phyloP scores from a whole-genome alignment of 2,888 invertebrate species.

The Nesidiocoris tenuis region DNA sequence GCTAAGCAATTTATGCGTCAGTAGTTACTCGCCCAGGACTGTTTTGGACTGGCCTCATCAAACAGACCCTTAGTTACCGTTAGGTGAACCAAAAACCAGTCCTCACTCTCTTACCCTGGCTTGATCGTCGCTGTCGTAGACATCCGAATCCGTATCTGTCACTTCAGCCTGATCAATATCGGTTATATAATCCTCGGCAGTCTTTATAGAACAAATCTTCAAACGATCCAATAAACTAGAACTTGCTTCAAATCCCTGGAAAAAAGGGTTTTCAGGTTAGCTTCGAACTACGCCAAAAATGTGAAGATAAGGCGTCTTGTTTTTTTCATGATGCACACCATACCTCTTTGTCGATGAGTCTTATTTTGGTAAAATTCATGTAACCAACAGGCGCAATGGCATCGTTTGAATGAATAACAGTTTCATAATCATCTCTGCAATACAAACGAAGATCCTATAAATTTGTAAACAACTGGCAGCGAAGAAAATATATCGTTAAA shows the following conservation, averaged over 20 bases:
- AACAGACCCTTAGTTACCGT: too few species aligned
- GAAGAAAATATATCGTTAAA: neutral
- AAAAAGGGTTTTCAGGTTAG: too few species aligned
- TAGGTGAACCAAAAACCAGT: too few species aligned
- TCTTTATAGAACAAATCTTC: conserved; percentile 49
- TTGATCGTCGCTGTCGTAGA: conserved; percentile 42
- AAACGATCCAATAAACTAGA: conserved; percentile 48
- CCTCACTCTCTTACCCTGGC: conserved; percentile 24
- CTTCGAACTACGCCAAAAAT: neutral
- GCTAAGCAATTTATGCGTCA: too few species aligned
- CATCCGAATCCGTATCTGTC: conserved; percentile 46
- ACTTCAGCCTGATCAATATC: conserved; percentile 53
- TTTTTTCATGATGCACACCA: too few species aligned
- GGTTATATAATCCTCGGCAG: conserved; percentile 53
- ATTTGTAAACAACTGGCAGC: conserved; percentile 13
- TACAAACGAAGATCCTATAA: neutral
- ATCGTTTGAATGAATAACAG: conserved; percentile 86
- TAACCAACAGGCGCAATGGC: conserved; percentile 94
- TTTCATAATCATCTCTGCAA: conserved; percentile 78
- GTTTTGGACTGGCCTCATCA: too few species aligned
- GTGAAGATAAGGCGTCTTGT: too few species aligned
- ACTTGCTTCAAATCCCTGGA: conserved; percentile 47
- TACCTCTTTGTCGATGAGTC: conserved; percentile 67
- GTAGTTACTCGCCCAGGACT: too few species aligned
- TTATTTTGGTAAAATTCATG: conserved; percentile 80